A percentile compares a stretch with the other conserved stretches of the same genome.
Evolutionary conservation across 2,113 vertebrate genomes (phyloP).

Genomic region (Sinocyclocheilus rhinocerous): DNA sequence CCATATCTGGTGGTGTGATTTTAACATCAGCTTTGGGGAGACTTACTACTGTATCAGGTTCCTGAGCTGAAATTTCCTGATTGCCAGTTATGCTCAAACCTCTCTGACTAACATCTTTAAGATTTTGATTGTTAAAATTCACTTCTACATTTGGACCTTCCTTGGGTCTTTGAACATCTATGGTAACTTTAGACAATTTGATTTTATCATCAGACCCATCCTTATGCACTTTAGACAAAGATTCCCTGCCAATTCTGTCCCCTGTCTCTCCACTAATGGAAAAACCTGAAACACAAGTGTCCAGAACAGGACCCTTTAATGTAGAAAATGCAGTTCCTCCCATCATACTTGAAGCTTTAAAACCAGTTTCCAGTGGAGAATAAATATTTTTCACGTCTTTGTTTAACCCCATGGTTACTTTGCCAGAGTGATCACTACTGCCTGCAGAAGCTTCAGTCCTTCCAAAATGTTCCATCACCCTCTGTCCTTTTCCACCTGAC

Average conservation of each 20-base stretch:
- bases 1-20: slow-evolving; percentile 17
- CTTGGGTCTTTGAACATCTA: slow-evolving; percentile 19
- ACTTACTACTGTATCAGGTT: too few relatives aligned
- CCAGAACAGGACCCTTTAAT: neutral
- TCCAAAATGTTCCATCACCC: slow-evolving; percentile 57
- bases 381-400: slow-evolving; percentile 50
- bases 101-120: neutral
- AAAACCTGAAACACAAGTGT: slow-evolving; percentile 37
- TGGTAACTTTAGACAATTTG: slow-evolving; percentile 28
- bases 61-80: neutral
- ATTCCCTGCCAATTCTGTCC: slow-evolving; percentile 10
- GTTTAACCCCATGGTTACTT: slow-evolving; percentile 49
- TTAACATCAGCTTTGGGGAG: too few relatives aligned
- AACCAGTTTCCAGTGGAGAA: slow-evolving; percentile 36
- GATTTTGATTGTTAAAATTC: slow-evolving; percentile 15
- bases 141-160: neutral
- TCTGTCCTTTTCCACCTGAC: slow-evolving; percentile 50
- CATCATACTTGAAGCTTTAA: slow-evolving; percentile 41
- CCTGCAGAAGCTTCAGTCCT: slow-evolving; percentile 43
- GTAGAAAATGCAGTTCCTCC: slow-evolving; percentile 19
- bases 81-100: neutral
- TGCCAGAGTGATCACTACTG: slow-evolving; percentile 53
- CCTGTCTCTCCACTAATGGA: neutral
- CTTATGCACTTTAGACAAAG: neutral
- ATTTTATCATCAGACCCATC: slow-evolving; percentile 31